Evolutionary conservation across 2,797 vertebrate species (phyloP).

Genomic region (Luscinia megarhynchos): DNA sequence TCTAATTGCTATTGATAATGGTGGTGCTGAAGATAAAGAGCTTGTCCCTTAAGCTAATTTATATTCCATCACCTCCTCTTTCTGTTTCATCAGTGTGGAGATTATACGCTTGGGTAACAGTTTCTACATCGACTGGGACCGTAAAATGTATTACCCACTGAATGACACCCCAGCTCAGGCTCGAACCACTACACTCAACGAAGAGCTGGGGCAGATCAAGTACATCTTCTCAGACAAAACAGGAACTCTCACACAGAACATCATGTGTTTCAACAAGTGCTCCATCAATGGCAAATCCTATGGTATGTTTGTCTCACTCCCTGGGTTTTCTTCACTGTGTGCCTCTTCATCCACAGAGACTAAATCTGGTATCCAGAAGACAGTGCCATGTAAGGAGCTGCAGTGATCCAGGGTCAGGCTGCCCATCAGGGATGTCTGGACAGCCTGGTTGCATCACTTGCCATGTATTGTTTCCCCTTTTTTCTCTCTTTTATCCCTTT

Average conservation of each 20-base stretch:
- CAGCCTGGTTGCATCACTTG: not conserved
- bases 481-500: not conserved
- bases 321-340: not conserved
- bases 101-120: constrained; percentile 94
- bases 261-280: constrained; percentile 95
- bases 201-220: constrained; percentile 94
- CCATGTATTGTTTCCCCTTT: not conserved
- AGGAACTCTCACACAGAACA: constrained; percentile 94
- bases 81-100: constrained; percentile 83
- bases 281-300: constrained; percentile 89
- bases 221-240: constrained; percentile 98
- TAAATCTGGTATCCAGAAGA: not conserved
- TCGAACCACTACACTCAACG: constrained; percentile 92
- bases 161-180: constrained; percentile 89
- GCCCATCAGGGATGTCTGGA: not conserved
- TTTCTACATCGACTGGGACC: constrained; percentile 94
- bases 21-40: not conserved
- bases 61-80: not conserved
- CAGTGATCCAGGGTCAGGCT: not conserved
- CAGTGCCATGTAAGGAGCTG: not conserved
- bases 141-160: constrained; percentile 89
- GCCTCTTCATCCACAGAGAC: not conserved
- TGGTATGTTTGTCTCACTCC: constrained; percentile 71
- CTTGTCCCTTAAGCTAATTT: not conserved
- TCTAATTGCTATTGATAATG: not conserved